Base-by-base conservation (phyloP, 1,140 invertebrate species). In the Maconellicoccus hirsutus region DNA sequence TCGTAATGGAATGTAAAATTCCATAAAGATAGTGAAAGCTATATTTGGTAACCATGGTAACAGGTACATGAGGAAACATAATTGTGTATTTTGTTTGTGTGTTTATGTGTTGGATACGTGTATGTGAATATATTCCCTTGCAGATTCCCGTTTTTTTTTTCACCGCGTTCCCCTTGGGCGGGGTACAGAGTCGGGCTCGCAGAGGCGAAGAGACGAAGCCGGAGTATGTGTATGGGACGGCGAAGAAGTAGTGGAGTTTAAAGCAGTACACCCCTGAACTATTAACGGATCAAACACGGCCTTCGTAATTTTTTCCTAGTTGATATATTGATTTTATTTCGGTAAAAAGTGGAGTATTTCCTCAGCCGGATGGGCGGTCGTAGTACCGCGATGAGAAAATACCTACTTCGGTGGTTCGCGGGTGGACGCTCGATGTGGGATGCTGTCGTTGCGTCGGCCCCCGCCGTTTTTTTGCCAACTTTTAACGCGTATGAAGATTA, bases 241-340 rank as follows among this genome's bases (percentile, higher is more conserved):
- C n/a, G 61, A 66, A 66, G 61, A 66, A 66, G 25, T n/a, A n/a
- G n/a, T n/a, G n/a, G 61, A 66, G 61, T 66, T 66, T 66, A 66
- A 66, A 19, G 61, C 61, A 66, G 22, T 26, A 66, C 61, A 66
- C 61, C 61, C 61, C 61, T 66, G 61, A 66, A 66, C 61, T 66
- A 66, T 66, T 66, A 66, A 66, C 61, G 61, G 61, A 66, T 66
- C 61, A 66, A 66, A 66, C 61, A 66, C 61, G 61, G 61, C 61
- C 61, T 66, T 66, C 61, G 61, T 66, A 66, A 66, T 66, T 66
- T 66, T 66, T 66, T 66, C 61, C 61, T 66, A 66, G 61, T 66
- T 66, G 61, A 66, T 66, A 66, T 66, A 66, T 66, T 66, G 61
- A 66, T 66, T 66, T 66, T 66, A 66, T 66, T 66, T 66, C 25